These are phyloP conservation scores for Tolmerus cingulatus DNA, from an alignment of 2,888 invertebrate genomes.

Conservation along the genomic window DNA sequence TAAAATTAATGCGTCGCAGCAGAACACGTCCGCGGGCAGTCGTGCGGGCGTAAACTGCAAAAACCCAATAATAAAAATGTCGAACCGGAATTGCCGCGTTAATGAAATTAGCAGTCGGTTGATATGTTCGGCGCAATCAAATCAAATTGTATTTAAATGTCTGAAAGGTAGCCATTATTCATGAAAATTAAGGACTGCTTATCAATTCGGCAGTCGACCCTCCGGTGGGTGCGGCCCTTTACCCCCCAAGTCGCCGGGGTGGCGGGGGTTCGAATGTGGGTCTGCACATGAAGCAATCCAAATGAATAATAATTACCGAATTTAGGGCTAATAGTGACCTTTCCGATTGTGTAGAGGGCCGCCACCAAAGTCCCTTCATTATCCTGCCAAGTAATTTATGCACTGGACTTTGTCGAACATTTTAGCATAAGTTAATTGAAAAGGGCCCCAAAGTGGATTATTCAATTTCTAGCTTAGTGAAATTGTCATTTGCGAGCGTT, in stretches of 20 bases:
- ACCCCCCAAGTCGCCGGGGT: not conserved
- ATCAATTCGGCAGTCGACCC: not conserved
- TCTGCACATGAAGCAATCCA: conserved; percentile 22
- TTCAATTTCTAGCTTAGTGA: not conserved
- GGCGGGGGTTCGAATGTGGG: not conserved
- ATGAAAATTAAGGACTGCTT: conserved; percentile 17
- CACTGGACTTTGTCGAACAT: conserved; percentile 1
- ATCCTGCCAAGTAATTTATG: conserved; percentile 15
- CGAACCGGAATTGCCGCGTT: not conserved
- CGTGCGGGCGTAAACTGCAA: not conserved
- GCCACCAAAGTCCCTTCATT: not conserved
- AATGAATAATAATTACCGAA: conserved; percentile 27
- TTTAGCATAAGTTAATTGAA: conserved; percentile 29
- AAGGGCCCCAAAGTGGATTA: conserved; percentile 18
- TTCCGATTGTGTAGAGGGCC: not conserved
- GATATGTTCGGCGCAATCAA: not conserved
- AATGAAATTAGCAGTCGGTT: not conserved
- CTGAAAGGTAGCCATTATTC: conserved; percentile 12
- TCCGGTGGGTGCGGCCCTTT: not conserved
- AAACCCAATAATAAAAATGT: not conserved
- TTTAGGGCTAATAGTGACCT: conserved; percentile 8
- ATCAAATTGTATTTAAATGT: not conserved
- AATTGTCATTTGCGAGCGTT: conserved; percentile 3
- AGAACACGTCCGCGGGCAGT: not conserved
- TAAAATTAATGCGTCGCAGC: not conserved